Evolutionary conservation across 2,113 vertebrate species (phyloP), one percentile per base, ranked within the genome.

Genomic region (Bungarus multicinctus): DNA sequence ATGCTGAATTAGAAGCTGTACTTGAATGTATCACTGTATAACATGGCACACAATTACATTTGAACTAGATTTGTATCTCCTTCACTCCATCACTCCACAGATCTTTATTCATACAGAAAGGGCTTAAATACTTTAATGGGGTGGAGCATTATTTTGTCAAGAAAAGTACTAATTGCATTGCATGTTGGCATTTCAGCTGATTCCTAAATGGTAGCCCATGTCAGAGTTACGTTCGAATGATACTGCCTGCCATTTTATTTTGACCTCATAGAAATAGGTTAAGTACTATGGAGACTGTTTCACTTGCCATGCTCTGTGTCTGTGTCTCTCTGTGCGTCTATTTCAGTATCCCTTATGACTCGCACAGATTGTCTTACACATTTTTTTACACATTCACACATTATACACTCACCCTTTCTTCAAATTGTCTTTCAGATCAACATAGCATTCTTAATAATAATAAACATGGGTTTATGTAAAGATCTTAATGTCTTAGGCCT

Each of bases 361-460:
- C 39, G 92, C 58, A 93, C 14, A 58, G 81, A 93, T 27, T 45
- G 4, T 88, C 57, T 92, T 30, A 0, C 64, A 22, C 10, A 27
- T 47, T 89, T 60, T 94, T 94, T 57, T 57, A 57, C 55, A 57
- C 60, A 5, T 69, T 69, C 30, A n/a, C 12, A 69, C 60, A 69
- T 69, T 69, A 69, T 1, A 69, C 12, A 69, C 12, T 95, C 91
- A 58, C 85, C 30, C 85, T 8, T 96, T 92, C 88, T 93, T 95
- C 58, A 94, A 94, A 95, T 94, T 88, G 85, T 16, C 94, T 91
- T 91, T 95, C 93, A 94, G 88, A 93, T 94, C 86, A 95, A 94
- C 92, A 88, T 64, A 50, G 14, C 89, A 3, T 93, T 93, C 89
- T 94, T 96, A 93, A 94, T 94, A 90, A 47, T 96, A 90, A 96